phyloP scores from a whole-genome alignment of 2,888 invertebrate genomes.

The Cephus pulcher region DNA sequence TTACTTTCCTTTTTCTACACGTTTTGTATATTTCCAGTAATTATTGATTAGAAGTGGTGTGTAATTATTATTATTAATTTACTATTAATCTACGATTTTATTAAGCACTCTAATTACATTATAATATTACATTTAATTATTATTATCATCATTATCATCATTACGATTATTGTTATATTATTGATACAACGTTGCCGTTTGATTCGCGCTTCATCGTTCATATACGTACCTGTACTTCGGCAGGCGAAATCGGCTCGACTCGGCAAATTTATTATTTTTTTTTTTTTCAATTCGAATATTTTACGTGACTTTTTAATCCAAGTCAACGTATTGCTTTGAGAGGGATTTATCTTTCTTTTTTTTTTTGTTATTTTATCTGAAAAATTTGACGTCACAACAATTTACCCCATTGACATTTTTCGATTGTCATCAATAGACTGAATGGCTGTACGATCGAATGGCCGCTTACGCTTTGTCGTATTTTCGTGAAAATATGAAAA shows the following conservation, averaged over 20 bases:
- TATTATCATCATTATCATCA: neutral
- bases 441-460: neutral
- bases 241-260: neutral
- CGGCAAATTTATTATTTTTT: neutral
- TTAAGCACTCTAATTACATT: slow-evolving; percentile 32
- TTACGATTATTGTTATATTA: slow-evolving; percentile 9
- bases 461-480: neutral
- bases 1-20: slow-evolving; percentile 55
- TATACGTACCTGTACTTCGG: slow-evolving; percentile 1
- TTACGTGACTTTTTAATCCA: neutral
- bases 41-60: slow-evolving; percentile 40
- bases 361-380: neutral
- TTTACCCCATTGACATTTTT: neutral
- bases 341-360: no score
- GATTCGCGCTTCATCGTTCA: slow-evolving; percentile 1
- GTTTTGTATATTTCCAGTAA: slow-evolving; percentile 52
- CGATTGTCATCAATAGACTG: neutral
- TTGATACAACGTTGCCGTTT: slow-evolving; percentile 2
- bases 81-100: slow-evolving; percentile 47
- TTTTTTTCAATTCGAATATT: neutral
- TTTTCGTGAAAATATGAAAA: neutral
- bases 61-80: slow-evolving; percentile 44
- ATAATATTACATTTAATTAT: slow-evolving; percentile 9
- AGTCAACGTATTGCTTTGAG: neutral
- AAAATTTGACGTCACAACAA: neutral